Percentiles rank a stretch among this genome's conserved stretches.
Evolutionary conservation across 1,140 invertebrate genomes (phyloP).

Genomic region (Achatina immaculata): DNA sequence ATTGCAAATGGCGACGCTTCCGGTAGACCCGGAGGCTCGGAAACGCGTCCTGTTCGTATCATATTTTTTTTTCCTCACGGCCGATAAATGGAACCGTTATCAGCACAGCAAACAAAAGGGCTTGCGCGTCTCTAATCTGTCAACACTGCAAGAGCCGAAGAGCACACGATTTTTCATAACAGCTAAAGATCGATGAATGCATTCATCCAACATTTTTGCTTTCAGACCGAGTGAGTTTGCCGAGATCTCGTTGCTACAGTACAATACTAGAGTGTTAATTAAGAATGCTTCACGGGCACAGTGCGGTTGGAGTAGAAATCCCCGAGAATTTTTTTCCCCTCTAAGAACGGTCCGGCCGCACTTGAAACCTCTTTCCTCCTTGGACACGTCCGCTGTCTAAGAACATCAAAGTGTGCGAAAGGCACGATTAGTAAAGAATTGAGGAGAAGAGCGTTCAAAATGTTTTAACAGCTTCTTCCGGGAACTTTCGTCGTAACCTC

Average conservation of each 20-base stretch:
- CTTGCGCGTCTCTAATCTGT: constrained; percentile 24
- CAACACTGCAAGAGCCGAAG: not conserved
- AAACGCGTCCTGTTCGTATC: constrained; percentile 26
- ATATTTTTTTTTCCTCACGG: constrained; percentile 31
- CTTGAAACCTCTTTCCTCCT: not conserved
- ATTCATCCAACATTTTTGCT: constrained; percentile 3
- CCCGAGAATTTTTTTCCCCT: not conserved
- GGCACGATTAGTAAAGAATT: constrained; percentile 14
- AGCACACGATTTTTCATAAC: not conserved
- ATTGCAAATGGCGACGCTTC: constrained; percentile 34
- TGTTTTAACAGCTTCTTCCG: too few relatives aligned
- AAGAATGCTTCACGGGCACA: constrained; percentile 14
- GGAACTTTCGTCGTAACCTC: too few relatives aligned
- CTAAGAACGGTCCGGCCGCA: not conserved
- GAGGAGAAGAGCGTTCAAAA: too few relatives aligned
- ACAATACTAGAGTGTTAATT: constrained; percentile 22
- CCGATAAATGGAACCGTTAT: constrained; percentile 31
- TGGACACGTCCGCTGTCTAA: not conserved
- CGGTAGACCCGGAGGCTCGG: constrained; percentile 8
- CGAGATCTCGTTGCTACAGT: constrained; percentile 11
- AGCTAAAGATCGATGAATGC: not conserved
- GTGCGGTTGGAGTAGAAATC: not conserved
- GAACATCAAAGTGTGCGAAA: not conserved
- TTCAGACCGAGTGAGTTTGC: constrained; percentile 5
- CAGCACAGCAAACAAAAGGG: constrained; percentile 24